Conservation (phyloP, 2,113 vertebrate genomes). For the Larimichthys crocea region DNA sequence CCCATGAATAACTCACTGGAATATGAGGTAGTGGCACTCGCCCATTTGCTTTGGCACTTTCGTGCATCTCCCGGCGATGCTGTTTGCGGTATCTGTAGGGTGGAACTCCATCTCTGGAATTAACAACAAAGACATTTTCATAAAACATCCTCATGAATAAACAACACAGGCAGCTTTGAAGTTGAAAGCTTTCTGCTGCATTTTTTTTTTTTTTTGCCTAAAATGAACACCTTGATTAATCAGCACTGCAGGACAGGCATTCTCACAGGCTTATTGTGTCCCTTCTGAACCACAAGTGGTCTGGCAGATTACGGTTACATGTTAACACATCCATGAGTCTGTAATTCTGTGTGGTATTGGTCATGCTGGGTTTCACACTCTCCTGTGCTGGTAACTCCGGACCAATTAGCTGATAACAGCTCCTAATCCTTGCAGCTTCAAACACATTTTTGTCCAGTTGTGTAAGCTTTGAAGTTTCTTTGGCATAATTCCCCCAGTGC, state of each 20-base stretch:
- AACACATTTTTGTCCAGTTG: conserved; percentile 85
- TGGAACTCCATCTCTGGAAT: conserved; percentile 93
- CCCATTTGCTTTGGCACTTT: conserved; percentile 98
- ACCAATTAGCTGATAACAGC: conserved; percentile 84
- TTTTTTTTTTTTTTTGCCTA: neutral
- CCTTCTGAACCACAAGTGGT: conserved; percentile 32
- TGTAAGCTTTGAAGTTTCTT: conserved; percentile 85
- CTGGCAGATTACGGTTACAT: conserved; percentile 45
- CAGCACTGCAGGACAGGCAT: conserved; percentile 32
- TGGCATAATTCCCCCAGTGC: conserved; percentile 81
- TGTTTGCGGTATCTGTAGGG: conserved; percentile 94
- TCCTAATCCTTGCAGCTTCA: conserved; percentile 87
- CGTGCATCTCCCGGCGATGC: conserved; percentile 97
- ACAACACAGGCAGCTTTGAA: conserved; percentile 62
- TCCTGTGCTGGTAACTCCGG: conserved; percentile 78
- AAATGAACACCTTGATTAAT: conserved; percentile 58
- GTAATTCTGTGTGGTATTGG: conserved; percentile 74
- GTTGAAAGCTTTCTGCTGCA: conserved; percentile 33
- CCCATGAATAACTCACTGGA: conserved; percentile 90
- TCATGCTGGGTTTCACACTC: conserved; percentile 70
- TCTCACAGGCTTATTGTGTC: conserved; percentile 42
- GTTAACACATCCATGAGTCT: conserved; percentile 40
- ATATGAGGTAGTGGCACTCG: conserved; percentile 98
- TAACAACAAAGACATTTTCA: conserved; percentile 70
- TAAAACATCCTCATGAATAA: conserved; percentile 72